phyloP scores from a whole-genome alignment of 2,888 invertebrate species.

The Apotomis capreana region DNA sequence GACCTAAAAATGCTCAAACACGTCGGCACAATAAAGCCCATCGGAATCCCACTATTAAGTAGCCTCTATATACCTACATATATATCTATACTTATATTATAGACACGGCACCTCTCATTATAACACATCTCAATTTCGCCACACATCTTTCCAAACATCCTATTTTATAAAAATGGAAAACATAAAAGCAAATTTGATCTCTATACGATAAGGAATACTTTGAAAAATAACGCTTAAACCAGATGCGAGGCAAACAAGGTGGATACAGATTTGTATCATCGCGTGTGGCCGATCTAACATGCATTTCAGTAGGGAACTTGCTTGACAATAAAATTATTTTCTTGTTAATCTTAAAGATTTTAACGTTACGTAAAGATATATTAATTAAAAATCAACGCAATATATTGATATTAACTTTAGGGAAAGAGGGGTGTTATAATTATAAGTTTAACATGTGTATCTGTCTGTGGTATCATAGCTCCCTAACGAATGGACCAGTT shows the following conservation, averaged over 20 bases:
- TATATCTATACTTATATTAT: no score
- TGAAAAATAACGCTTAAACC: background rate
- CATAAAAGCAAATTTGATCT: background rate
- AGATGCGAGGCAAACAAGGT: background rate
- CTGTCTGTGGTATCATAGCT: no score
- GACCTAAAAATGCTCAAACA: background rate
- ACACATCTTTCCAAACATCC: background rate
- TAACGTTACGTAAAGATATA: no score
- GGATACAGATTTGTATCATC: constrained; percentile 10
- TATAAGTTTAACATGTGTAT: no score
- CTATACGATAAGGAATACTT: background rate
- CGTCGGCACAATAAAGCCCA: background rate
- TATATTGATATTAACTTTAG: no score
- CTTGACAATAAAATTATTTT: no score
- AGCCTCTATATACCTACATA: no score
- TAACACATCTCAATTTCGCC: constrained; percentile 25
- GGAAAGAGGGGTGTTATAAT: no score
- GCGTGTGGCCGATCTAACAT: constrained; percentile 17
- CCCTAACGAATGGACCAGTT: no score
- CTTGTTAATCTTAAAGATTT: no score
- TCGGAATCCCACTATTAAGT: constrained; percentile 14
- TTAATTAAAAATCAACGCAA: no score
- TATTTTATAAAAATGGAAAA: no score
- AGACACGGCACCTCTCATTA: constrained; percentile 17
- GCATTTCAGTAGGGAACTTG: background rate